Base-by-base conservation (phyloP, 2,888 invertebrate species). In the Archaeoteleia sp. region DNA sequence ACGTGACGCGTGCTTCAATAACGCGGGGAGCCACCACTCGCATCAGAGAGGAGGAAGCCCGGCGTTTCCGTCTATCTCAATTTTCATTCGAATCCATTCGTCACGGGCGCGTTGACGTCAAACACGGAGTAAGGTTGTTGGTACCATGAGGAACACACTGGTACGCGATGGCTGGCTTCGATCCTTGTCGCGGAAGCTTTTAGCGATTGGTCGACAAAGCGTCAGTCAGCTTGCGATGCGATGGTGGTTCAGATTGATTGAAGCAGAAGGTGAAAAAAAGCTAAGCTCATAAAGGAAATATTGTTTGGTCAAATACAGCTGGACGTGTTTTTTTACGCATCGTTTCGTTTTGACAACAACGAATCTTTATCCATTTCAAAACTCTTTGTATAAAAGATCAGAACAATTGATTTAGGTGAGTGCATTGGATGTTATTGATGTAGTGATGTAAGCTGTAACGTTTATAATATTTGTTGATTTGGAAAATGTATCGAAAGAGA, bases 161-260 rank as follows among this genome's bases (percentile, higher is more conserved):
- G 43, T 63, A 63, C 54, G 53, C 49, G 62, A 49, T 48, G 62
- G 48, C 37, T 12, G 46, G 49, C 49, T 63, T 55, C 63, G 63
- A 63, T 63, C 63, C 63, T 63, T 63, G 63, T 63, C 63, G 49
- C 63, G 63, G 63, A 63, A 63, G 63, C 63, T 63, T 63, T 63
- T 63, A 63, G 63, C 54, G 55, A 55, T 63, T 63, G 55, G 63
- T 54, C 62, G 54, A 46, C 62, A 48, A 62, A 62, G 62, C 42
- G 42, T 39, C 46, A 48, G 27, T 35, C 51, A 30, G 51, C 43
- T 46, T 40, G 29, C 61, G 46, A 55, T 42, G 49, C 34, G 46
- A 46, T 45, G 35, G 40, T 45, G 55, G 49, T 55, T 48, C 49
- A 37, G 49, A 55, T 63, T 63, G 63, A 55, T 63, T 55, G 55